Percentiles rank a stretch among this genome's conserved stretches.
phyloP scores from a whole-genome alignment of 1,140 invertebrate species.

The Macrocentrus cingulum region DNA sequence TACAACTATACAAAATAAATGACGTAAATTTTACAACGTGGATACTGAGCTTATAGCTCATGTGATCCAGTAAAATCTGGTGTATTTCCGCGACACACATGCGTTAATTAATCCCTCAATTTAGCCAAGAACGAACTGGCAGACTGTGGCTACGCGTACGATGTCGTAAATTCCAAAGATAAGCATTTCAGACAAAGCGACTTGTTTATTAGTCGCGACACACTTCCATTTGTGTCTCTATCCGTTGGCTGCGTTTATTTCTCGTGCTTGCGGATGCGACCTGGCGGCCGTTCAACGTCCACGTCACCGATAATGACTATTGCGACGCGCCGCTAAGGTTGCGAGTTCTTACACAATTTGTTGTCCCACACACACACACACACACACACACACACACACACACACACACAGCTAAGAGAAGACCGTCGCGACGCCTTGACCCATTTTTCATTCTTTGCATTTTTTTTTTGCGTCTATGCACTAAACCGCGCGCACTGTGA shows the following conservation, averaged over 20 bases:
- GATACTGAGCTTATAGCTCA: too few species aligned
- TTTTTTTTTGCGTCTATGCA: too few species aligned
- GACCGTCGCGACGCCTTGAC: constrained; percentile 6
- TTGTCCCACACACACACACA: constrained; percentile 4
- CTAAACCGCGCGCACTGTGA: too few species aligned
- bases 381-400: neutral
- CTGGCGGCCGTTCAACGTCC: constrained; percentile 13
- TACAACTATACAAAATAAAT: too few species aligned
- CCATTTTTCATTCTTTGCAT: neutral
- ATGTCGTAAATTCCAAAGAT: too few species aligned
- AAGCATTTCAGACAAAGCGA: too few species aligned
- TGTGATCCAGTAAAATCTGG: too few species aligned
- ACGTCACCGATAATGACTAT: constrained; percentile 19
- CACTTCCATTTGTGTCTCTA: neutral
- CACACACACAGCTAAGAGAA: neutral
- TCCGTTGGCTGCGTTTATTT: constrained; percentile 10
- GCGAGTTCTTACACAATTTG: constrained; percentile 8
- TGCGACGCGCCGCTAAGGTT: constrained; percentile 4
- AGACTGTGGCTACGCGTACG: too few species aligned
- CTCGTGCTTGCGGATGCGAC: neutral
- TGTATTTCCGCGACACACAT: too few species aligned
- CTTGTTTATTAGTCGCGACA: neutral
- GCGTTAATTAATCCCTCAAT: too few species aligned
- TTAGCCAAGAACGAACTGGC: too few species aligned
- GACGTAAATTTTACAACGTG: too few species aligned